Evolutionary conservation across 2,888 invertebrate species (phyloP).

Genomic region (Chelonus formosanus): DNA sequence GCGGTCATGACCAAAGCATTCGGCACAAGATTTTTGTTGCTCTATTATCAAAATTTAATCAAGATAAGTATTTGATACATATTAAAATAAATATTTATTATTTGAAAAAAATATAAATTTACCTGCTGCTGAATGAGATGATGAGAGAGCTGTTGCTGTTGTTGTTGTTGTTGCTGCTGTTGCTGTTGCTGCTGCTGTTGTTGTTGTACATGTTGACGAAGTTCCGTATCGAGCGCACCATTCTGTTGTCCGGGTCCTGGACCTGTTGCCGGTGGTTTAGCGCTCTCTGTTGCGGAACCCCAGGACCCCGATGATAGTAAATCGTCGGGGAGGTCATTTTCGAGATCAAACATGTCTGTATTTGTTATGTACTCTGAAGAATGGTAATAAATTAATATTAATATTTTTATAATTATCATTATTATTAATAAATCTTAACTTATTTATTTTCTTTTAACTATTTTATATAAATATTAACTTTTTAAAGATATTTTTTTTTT

Average conservation of each 20-base stretch:
- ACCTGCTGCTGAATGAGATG: constrained; percentile 58
- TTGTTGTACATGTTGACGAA: constrained; percentile 66
- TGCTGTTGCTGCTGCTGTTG: constrained; percentile 72
- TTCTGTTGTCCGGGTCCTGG: constrained; percentile 84
- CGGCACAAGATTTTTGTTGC: constrained; percentile 76
- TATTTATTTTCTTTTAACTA: not conserved
- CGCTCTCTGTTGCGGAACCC: constrained; percentile 73
- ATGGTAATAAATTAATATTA: constrained; percentile 40
- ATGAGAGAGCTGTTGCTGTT: constrained; percentile 69
- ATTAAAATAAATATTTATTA: not conserved
- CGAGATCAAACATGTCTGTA: constrained; percentile 87
- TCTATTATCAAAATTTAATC: constrained; percentile 64
- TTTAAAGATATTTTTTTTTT: constrained; percentile 28
- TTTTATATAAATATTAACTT: no score
- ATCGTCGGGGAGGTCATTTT: constrained; percentile 92
- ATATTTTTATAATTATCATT: not conserved
- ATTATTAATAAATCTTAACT: constrained; percentile 6
- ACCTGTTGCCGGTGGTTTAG: constrained; percentile 84
- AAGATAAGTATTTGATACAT: no score
- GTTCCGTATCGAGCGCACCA: constrained; percentile 75
- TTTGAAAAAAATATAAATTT: not conserved
- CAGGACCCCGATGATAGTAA: constrained; percentile 81
- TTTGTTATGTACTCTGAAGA: constrained; percentile 81
- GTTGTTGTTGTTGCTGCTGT: constrained; percentile 73
- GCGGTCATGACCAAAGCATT: constrained; percentile 78